Base-by-base conservation (phyloP, 2,113 vertebrate species). In the Otocyon megalotis region DNA sequence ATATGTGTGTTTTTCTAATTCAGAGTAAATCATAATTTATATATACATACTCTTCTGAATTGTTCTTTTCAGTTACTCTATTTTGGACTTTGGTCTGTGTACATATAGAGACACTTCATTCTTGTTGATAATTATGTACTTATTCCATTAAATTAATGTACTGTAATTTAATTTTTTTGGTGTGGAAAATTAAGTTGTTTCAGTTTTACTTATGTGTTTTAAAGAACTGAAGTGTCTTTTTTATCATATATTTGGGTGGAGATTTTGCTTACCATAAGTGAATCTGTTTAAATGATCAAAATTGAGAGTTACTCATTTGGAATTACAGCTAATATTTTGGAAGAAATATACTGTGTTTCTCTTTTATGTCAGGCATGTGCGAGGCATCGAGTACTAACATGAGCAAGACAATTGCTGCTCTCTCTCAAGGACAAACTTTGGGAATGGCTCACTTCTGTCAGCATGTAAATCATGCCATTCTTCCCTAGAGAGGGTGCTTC, bases 161-260 rank as follows among this genome's bases (percentile, higher is more conserved):
- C 48, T 88, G 22, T 69, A 56, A 67, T 82, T 77, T 86, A 87
- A 90, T 60, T 58, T 81, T 97, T 65, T 63, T 93, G 17, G 72
- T 22, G 19, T 4, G 85, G 53, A 71, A 95, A 79, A 83, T 87
- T 17, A 15, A 10, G 20, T 79, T 63, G 48, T 85, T 85, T 90
- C 13, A 58, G 10, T 67, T 93, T 88, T 97, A 4, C 81, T 37
- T 87, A 24, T 82, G 2, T 76, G 35, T 86, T 90, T 96, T 94
- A 87, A 96, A 77, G 15, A 83, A 54, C n/a, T 37, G 48, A 88
- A 65, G 24, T 81, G 10, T 86, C 63, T 84, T 84, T 84, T 60
- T 54, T 30, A 35, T 79, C 24, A 37, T 79, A 15, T 60, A 22
- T 65, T 82, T 88, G 63, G 53, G 58, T 62, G 8, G 28, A 48